Evolutionary conservation across 2,888 invertebrate genomes (phyloP).

Genomic region (Synergus gifuensis): DNA sequence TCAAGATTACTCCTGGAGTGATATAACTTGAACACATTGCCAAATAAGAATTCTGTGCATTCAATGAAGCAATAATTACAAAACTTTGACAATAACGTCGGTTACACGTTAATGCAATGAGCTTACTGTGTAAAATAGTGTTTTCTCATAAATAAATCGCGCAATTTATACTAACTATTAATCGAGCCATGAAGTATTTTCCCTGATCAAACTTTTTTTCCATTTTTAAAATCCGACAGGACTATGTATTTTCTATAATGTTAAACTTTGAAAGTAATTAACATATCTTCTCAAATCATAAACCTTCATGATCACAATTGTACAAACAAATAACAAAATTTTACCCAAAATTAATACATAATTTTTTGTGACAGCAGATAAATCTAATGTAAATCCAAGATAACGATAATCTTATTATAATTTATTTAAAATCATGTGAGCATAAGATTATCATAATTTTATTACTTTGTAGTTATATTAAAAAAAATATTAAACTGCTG

Average conservation of each 20-base stretch:
- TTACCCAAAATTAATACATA: not conserved
- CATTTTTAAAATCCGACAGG: not conserved
- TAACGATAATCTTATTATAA: not conserved
- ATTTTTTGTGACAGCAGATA: not conserved
- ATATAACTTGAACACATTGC: constrained; percentile 29
- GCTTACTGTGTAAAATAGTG: not conserved
- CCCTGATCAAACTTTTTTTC: not conserved
- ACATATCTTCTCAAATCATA: not conserved
- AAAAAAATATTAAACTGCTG: not conserved
- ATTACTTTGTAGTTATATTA: not conserved
- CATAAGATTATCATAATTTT: not conserved
- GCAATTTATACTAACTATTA: not conserved
- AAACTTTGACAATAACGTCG: constrained; percentile 9
- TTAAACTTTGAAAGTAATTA: not conserved
- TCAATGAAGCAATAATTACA: constrained; percentile 8
- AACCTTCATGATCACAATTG: not conserved
- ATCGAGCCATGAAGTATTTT: not conserved
- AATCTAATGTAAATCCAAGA: not conserved
- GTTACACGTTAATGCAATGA: not conserved
- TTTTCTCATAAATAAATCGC: not conserved
- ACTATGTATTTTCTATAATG: not conserved
- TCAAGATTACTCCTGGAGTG: constrained; percentile 31
- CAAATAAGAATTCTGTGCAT: constrained; percentile 36
- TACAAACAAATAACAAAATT: not conserved
- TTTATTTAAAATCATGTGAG: not conserved